phyloP scores from a whole-genome alignment of 2,888 invertebrate genomes.

The Cremastobaeus sp. region DNA sequence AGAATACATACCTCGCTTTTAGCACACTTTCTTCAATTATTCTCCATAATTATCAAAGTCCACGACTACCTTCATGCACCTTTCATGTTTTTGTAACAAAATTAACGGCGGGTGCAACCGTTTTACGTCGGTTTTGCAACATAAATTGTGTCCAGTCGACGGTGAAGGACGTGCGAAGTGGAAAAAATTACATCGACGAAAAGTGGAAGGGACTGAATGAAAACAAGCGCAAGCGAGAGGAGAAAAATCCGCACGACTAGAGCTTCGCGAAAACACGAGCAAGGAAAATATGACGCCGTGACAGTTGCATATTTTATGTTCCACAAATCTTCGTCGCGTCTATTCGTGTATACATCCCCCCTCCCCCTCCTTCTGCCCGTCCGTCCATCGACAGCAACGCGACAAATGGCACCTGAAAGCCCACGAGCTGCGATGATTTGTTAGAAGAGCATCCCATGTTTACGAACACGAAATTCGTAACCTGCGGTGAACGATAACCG shows the following conservation, averaged over 20 bases:
- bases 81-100: constrained; percentile 55
- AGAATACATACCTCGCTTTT: constrained; percentile 40
- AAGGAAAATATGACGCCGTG: constrained; percentile 47
- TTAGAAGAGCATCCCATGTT: constrained; percentile 64
- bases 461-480: constrained; percentile 61
- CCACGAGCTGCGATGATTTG: constrained; percentile 64
- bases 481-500: constrained; percentile 52
- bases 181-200: background rate
- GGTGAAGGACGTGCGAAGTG: constrained; percentile 18
- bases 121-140: constrained; percentile 40
- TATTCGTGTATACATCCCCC: constrained; percentile 35
- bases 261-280: constrained; percentile 8
- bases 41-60: constrained; percentile 52
- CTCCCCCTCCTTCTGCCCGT: background rate
- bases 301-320: constrained; percentile 53
- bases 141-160: constrained; percentile 45
- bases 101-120: constrained; percentile 54
- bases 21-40: constrained; percentile 50
- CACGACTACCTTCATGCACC: constrained; percentile 38
- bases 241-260: constrained; percentile 14
- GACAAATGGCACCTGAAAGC: constrained; percentile 58
- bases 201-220: background rate
- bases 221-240: background rate
- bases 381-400: constrained; percentile 33
- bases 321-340: constrained; percentile 50